phyloP scores from a whole-genome alignment of 2,113 vertebrate genomes.

The Scomber colias region DNA sequence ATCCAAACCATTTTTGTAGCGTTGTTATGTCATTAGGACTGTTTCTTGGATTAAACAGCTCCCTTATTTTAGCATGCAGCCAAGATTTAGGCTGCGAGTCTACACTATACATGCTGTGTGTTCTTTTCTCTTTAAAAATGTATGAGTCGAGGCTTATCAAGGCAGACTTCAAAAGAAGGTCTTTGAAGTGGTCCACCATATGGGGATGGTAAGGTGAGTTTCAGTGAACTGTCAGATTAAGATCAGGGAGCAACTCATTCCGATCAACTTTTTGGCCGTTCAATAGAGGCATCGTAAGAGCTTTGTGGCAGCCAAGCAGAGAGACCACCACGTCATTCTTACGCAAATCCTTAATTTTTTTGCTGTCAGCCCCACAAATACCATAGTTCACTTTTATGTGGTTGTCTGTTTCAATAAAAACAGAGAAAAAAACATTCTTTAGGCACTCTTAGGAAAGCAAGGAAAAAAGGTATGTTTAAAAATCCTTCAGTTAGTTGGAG shows the following conservation, averaged over 20 bases:
- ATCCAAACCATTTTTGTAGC: neutral
- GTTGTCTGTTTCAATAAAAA: constrained; percentile 32
- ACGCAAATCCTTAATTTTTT: constrained; percentile 27
- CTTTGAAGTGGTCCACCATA: constrained; percentile 63
- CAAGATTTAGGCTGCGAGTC: constrained; percentile 35
- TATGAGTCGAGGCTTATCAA: constrained; percentile 36
- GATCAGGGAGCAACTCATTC: constrained; percentile 29
- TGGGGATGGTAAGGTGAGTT: constrained; percentile 53
- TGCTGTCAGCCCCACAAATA: constrained; percentile 36
- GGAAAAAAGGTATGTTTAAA: neutral
- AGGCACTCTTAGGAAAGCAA: constrained; percentile 2
- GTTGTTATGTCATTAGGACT: constrained; percentile 28
- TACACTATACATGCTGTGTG: constrained; percentile 22
- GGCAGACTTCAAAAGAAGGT: constrained; percentile 60
- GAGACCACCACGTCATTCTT: constrained; percentile 33
- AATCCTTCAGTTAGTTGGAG: neutral
- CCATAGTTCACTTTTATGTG: constrained; percentile 20
- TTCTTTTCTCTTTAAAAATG: constrained; percentile 41
- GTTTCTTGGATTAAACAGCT: constrained; percentile 20
- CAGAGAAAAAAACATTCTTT: constrained; percentile 16
- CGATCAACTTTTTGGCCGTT: constrained; percentile 38
- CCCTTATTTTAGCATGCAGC: neutral
- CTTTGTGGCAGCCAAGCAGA: constrained; percentile 11
- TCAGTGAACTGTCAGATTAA: constrained; percentile 49
- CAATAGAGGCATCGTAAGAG: constrained; percentile 8